Base-by-base conservation (phyloP, 2,797 vertebrate genomes). In the Coilia nasus region DNA sequence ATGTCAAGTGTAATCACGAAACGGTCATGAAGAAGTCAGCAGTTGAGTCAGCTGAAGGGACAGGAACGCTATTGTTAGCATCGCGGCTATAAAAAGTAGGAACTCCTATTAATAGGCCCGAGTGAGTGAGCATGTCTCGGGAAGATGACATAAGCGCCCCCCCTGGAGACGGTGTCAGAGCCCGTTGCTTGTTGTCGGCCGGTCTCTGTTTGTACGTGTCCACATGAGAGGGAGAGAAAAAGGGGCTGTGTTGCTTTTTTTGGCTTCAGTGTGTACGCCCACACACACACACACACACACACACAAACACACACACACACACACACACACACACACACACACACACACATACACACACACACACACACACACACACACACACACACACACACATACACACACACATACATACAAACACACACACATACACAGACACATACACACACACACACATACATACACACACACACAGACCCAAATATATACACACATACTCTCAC, bases 81-180 rank as follows among this genome's bases (percentile, higher is more conserved):
- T 11, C 35, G 7, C 17, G 85, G 92, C 89, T 92, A 92, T 92
- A 92, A 94, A 94, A 93, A 90, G 91, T 89, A 90, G 87, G 90
- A 87, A 83, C 62, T 81, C 81, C 93, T 94, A 94, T 93, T 90
- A 94, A 94, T 95, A 95, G 92, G 0, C 83, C 89, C 56, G 84
- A 87, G 88, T 84, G 67, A 87, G 50, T 9, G 50, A 54, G 50
- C 50, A 31, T 88, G 89, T 91, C 86, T 78, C 28, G 78, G 21
- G 31, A 86, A 59, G 87, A 92, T 94, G 93, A 94, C 93, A 92
- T 90, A 91, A 94, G 91, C 85, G 89, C 87, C 88, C 88, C 88
- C 85, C 87, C 89, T 75, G 83, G 88, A 88, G 89, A 90, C 90
- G 87, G 85, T 82, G 86, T 86, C 17, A 25, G 54, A 21, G 87